A percentile compares a stretch with the other conserved stretches of the same genome.
Conservation (phyloP, 2,888 invertebrate species). For the Argyra leucocephala region DNA sequence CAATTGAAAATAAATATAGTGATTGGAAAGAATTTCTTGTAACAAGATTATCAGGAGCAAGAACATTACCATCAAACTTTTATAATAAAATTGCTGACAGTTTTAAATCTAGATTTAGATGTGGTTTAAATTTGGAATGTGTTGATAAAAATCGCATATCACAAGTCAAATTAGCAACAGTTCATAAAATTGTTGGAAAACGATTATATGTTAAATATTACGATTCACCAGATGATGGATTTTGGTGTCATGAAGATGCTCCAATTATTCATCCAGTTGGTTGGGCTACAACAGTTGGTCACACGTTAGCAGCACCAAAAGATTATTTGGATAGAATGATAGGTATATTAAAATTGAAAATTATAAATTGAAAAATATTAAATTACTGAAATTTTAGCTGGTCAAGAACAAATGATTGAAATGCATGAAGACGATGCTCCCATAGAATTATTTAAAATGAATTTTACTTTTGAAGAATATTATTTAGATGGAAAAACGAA, state of each 20-base stretch:
- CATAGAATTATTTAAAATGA: constrained; percentile 65
- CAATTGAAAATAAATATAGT: constrained; percentile 82
- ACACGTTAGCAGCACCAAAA: constrained; percentile 74
- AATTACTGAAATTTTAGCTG: constrained; percentile 30
- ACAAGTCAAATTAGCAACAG: constrained; percentile 80
- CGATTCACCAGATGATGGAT: constrained; percentile 74
- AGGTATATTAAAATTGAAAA: constrained; percentile 48
- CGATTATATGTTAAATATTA: constrained; percentile 84
- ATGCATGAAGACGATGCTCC: constrained; percentile 68
- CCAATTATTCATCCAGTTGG: constrained; percentile 91
- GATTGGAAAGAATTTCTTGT: constrained; percentile 96
- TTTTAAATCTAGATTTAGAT: constrained; percentile 70
- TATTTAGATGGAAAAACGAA: constrained; percentile 45
- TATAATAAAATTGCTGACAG: constrained; percentile 78
- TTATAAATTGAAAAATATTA: background rate
- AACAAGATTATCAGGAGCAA: constrained; percentile 84
- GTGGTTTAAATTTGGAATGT: constrained; percentile 81
- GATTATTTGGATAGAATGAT: constrained; percentile 66
- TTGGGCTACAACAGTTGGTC: constrained; percentile 88
- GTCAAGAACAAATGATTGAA: constrained; percentile 43
- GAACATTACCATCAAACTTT: constrained; percentile 88
- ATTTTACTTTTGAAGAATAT: constrained; percentile 49
- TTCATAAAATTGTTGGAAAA: constrained; percentile 85
- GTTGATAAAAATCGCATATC: constrained; percentile 94
- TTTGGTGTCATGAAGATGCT: constrained; percentile 96